Conservation (phyloP, 2,113 vertebrate species). For the Pitta sordida region DNA sequence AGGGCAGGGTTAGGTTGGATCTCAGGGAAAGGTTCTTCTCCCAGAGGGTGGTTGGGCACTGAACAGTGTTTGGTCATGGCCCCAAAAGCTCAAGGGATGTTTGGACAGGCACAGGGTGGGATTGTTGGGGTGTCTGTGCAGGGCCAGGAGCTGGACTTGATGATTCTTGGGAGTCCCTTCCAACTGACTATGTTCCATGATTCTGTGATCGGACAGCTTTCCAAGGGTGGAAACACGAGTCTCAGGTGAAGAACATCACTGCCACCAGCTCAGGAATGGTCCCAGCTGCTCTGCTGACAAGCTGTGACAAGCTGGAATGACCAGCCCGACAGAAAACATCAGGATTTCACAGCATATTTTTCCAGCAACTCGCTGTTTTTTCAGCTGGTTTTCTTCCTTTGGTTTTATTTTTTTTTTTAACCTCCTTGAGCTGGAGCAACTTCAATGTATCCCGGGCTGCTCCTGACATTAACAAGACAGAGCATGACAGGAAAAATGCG, state of each 20-base stretch:
- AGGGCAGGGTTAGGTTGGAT: not conserved
- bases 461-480: slow-evolving; percentile 5
- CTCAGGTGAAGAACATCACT: not conserved
- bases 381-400: not conserved
- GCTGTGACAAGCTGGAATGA: not conserved
- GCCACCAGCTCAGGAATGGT: not conserved
- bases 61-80: not conserved
- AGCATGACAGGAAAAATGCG: not conserved
- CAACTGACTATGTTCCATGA: not conserved
- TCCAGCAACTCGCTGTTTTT: not conserved
- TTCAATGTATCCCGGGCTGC: not conserved
- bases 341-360: not conserved
- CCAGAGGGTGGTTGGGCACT: not conserved
- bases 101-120: not conserved
- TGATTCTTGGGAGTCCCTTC: not conserved
- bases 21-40: not conserved
- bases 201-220: not conserved
- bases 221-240: not conserved
- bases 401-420: not conserved
- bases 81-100: not conserved
- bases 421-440: not conserved
- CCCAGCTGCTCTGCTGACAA: not conserved
- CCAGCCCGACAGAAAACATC: not conserved
- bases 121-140: not conserved
- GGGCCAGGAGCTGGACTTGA: not conserved